Evolutionary conservation across 2,113 vertebrate species (phyloP), one percentile per base, ranked within the genome.

Genomic region (Sceloporus tristichus): DNA sequence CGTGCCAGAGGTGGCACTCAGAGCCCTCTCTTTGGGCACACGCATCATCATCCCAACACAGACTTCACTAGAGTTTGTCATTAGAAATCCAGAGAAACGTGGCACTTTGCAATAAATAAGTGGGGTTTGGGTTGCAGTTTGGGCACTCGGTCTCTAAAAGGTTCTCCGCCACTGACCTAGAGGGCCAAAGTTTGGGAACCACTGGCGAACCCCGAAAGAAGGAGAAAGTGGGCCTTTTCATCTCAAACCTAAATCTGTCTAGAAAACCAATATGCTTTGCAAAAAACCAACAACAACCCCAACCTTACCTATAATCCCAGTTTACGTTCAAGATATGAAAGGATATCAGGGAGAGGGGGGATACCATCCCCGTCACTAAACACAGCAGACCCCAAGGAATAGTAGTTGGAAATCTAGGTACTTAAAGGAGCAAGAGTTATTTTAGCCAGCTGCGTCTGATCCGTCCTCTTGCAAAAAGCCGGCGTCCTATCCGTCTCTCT

Each of bases 391-490:
- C 34, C 79, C 18, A 27, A 82, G 59, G 71, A 53, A 82, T 82
- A 88, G 83, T 77, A 82, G 83, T 83, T 88, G 21, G 59, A 76
- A 88, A 83, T 56, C 80, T 42, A 19, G 59, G 56, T 81, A 66
- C 74, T 34, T 90, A 62, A 82, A 86, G 84, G 80, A 62, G 38
- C 48, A 34, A 34, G 9, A 79, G 40, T 38, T 85, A 66, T 78
- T 71, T 78, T 71, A 62, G 48, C 79, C 88, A 83, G 88, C 70
- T 59, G 71, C 18, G 70, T 34, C 3, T 16, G 29, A 77, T 21
- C 73, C 3, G 89, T 21, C 79, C 2, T 87, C 92, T 93, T 91
- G 90, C 90, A 53, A 2, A 94, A 94, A 96, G 91, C 91, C 90
- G 86, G 90, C 53, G 11, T 66, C 34, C 78, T 9, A 3, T 16